These are phyloP conservation scores for Gopherus flavomarginatus DNA, from an alignment of 2,113 vertebrate species.

Conservation along the genomic window DNA sequence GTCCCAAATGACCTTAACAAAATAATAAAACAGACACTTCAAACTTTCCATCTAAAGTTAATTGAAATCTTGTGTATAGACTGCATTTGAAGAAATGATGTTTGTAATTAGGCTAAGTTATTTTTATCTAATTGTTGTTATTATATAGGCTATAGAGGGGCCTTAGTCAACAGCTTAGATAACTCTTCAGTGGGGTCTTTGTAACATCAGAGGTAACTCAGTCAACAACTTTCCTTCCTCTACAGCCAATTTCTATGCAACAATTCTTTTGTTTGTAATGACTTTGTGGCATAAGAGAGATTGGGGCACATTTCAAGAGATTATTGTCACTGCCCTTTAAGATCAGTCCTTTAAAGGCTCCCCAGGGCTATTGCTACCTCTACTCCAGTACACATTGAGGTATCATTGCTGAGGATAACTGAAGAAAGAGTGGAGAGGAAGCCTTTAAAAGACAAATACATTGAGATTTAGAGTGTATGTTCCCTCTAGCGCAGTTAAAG, in stretches of 20 bases:
- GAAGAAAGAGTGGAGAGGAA: not conserved
- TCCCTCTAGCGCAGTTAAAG: not conserved
- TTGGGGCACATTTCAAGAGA: fast-evolving
- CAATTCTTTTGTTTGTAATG: not conserved
- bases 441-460: not conserved
- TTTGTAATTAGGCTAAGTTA: slow-evolving; percentile 17
- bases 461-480: fast-evolving
- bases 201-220: not conserved
- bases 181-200: not conserved
- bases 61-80: not conserved
- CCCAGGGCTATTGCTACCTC: not conserved
- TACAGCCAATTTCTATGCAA: not conserved
- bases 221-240: fast-evolving
- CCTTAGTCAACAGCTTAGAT: not conserved
- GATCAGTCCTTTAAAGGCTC: not conserved
- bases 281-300: not conserved
- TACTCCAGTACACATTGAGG: not conserved
- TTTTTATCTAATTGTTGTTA: not conserved
- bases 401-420: not conserved
- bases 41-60: not conserved
- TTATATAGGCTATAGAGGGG: not conserved
- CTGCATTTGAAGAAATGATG: not conserved
- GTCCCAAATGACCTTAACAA: not conserved
- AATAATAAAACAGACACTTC: not conserved
- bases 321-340: not conserved